A percentile compares a stretch with the other conserved stretches of the same genome.
phyloP scores from a whole-genome alignment of 2,888 invertebrate species.

The Lasioglossum marginatum region DNA sequence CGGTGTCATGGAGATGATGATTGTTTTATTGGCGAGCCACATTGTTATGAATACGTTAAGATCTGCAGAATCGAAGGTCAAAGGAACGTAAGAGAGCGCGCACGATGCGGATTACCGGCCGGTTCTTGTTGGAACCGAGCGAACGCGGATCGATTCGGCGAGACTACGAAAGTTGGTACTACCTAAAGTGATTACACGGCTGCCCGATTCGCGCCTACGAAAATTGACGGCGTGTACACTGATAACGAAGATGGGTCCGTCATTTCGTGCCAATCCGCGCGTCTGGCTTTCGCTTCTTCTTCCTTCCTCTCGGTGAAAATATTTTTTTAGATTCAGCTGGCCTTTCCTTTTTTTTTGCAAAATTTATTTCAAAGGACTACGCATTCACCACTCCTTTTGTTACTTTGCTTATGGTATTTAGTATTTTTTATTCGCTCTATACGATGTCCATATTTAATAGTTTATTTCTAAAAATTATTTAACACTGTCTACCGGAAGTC shows the following conservation, averaged over 20 bases:
- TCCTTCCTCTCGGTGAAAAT: conserved; percentile 49
- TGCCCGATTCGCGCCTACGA: conserved; percentile 70
- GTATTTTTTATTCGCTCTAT: neutral
- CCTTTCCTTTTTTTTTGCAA: neutral
- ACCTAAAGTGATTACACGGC: conserved; percentile 78
- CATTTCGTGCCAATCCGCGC: conserved; percentile 62
- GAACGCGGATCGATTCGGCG: conserved; percentile 81
- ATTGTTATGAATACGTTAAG: neutral
- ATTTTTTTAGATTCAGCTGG: conserved; percentile 32
- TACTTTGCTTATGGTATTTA: neutral
- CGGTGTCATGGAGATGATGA: neutral
- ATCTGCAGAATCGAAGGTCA: conserved; percentile 26
- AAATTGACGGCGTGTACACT: conserved; percentile 71
- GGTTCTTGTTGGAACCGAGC: conserved; percentile 64
- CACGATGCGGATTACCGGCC: conserved; percentile 57
- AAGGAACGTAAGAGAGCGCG: conserved; percentile 40
- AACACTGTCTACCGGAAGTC: too few species aligned
- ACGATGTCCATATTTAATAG: neutral
- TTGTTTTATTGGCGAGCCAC: neutral
- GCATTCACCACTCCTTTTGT: neutral
- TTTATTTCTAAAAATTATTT: too few species aligned
- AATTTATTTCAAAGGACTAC: neutral
- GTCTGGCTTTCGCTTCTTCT: conserved; percentile 56
- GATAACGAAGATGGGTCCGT: conserved; percentile 70
- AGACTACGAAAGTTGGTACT: conserved; percentile 80